Conservation (phyloP, 2,888 invertebrate genomes). For the Orthosia gracilis region DNA sequence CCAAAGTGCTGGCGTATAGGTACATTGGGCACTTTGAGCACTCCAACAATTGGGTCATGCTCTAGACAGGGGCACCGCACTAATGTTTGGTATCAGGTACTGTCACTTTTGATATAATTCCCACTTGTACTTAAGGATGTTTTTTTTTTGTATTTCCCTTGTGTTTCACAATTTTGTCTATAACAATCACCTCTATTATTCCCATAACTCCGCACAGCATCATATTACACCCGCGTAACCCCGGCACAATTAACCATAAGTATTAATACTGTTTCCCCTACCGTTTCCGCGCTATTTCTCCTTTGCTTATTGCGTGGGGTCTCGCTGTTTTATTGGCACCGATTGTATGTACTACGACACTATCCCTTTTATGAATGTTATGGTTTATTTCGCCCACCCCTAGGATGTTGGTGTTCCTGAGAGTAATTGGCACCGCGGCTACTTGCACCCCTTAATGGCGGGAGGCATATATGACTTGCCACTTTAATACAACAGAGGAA, state of each 20-base stretch:
- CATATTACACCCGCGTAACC: slow-evolving; percentile 78
- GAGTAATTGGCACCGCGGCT: slow-evolving; percentile 73
- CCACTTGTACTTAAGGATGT: no score
- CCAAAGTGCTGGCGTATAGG: no score
- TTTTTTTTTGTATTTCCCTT: no score
- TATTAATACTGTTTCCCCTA: slow-evolving; percentile 90
- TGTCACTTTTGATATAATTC: no score
- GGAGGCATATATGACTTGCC: slow-evolving; percentile 62
- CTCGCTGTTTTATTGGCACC: slow-evolving; percentile 88
- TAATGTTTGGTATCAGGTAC: no score
- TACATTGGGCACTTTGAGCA: no score
- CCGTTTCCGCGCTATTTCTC: slow-evolving; percentile 89
- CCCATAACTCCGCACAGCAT: slow-evolving; percentile 55
- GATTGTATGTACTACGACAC: slow-evolving; percentile 88
- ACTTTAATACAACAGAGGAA: slow-evolving; percentile 59
- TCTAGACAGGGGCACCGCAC: no score
- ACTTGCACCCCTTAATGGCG: slow-evolving; percentile 65
- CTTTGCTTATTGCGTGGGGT: slow-evolving; percentile 87
- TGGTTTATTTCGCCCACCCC: slow-evolving; percentile 82
- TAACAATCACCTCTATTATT: slow-evolving; percentile 14
- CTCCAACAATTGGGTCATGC: no score
- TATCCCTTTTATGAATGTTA: slow-evolving; percentile 88
- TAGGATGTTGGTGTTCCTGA: slow-evolving; percentile 73
- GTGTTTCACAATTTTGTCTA: no score
- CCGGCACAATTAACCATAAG: slow-evolving; percentile 89